A percentile compares a stretch with the other conserved stretches of the same genome.
phyloP scores from a whole-genome alignment of 2,797 vertebrate species.

The Propithecus deckenii region DNA sequence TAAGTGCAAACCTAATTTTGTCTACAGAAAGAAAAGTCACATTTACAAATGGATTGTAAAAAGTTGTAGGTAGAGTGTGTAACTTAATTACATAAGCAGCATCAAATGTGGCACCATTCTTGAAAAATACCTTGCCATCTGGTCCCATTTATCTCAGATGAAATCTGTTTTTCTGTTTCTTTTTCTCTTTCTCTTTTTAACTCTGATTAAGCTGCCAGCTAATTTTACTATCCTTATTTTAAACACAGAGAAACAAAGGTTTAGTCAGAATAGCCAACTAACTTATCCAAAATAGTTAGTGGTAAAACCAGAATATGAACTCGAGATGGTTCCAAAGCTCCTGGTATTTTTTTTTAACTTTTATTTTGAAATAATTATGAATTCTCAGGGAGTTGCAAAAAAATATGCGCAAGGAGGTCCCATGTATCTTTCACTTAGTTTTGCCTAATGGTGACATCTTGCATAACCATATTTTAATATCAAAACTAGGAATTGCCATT shows the following conservation, averaged over 20 bases:
- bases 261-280: neutral
- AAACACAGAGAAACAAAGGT: conserved; percentile 4
- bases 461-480: neutral
- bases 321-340: neutral
- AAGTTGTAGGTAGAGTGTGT: neutral
- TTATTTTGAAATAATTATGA: conserved; percentile 12
- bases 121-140: neutral
- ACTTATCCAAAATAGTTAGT: neutral
- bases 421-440: neutral
- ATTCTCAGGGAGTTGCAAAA: neutral
- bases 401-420: neutral
- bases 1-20: conserved; percentile 1
- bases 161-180: neutral
- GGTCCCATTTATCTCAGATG: conserved; percentile 14
- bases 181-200: neutral
- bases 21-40: conserved; percentile 14
- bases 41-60: conserved; percentile 3
- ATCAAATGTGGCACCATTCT: neutral
- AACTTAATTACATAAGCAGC: neutral
- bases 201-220: neutral
- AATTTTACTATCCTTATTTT: neutral
- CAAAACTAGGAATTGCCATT: neutral
- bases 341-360: neutral
- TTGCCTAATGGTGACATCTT: neutral
- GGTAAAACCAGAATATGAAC: conserved; percentile 19